Percentiles rank a stretch among this genome's conserved stretches.
Conservation (phyloP, 2,888 invertebrate species). For the Parnassius mnemosyne region DNA sequence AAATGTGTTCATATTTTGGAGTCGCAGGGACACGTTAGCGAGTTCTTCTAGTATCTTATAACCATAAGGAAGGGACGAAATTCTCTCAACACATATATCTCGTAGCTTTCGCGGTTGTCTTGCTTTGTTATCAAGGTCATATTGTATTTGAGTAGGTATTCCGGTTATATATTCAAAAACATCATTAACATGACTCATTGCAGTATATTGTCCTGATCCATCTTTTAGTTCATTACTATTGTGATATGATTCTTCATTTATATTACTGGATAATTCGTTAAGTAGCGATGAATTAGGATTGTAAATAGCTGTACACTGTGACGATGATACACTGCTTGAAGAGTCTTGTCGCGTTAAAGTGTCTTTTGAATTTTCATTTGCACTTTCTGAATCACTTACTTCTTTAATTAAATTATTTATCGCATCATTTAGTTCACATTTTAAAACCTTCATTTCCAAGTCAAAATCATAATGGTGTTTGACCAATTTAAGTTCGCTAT, state of each 20-base stretch:
- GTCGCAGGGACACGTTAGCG: slow-evolving; percentile 81
- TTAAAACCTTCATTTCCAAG: slow-evolving; percentile 67
- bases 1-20: slow-evolving; percentile 61
- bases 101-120: slow-evolving; percentile 76
- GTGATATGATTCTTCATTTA: slow-evolving; percentile 57
- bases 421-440: slow-evolving; percentile 72
- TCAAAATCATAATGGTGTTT: slow-evolving; percentile 45
- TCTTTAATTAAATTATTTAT: slow-evolving; percentile 72
- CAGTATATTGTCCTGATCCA: slow-evolving; percentile 36
- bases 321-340: slow-evolving; percentile 82
- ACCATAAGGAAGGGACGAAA: slow-evolving; percentile 85
- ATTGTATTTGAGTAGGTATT: slow-evolving; percentile 39
- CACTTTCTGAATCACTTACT: slow-evolving; percentile 59
- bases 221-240: slow-evolving; percentile 40
- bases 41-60: slow-evolving; percentile 84
- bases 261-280: slow-evolving; percentile 78
- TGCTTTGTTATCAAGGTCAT: slow-evolving; percentile 26
- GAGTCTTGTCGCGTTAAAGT: slow-evolving; percentile 78
- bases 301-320: slow-evolving; percentile 86
- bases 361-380: slow-evolving; percentile 50
- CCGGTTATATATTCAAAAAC: slow-evolving; percentile 68
- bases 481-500: slow-evolving; percentile 22
- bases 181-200: slow-evolving; percentile 65
- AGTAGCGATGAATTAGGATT: slow-evolving; percentile 82
- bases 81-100: slow-evolving; percentile 83